Base-by-base conservation (phyloP, 1,140 invertebrate species). In the Cydia amplana region DNA sequence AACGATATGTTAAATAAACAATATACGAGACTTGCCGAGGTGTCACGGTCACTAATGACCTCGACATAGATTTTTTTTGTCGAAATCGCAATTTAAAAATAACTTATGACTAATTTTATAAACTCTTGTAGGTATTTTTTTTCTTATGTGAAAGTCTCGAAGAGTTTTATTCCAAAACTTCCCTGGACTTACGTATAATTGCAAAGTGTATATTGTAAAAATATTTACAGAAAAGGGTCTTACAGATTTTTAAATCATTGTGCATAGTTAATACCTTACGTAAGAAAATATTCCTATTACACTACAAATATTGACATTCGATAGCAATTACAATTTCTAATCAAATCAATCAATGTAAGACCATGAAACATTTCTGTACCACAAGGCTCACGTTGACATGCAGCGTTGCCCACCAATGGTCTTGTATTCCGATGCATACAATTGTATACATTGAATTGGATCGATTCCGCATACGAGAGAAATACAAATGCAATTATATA, bases 11-110 rank as follows among this genome's bases (percentile, higher is more conserved):
- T 36, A 70, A 70, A 70, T 28, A 36, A 36, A 70, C 65, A 70
- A 40, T 70, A n/a, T 18, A 36, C 28, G n/a, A 36, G 28, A 70
- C 65, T 70, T 70, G 65, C 28, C 32, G 73, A 67, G 64, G 64
- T 36, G 46, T 74, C 65, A 77, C 74, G 73, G 76, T 63, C 72
- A 74, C 28, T 28, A 12, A 40, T 60, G 73, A 36, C 76, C 76
- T 77, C 76, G 76, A 77, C 76, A 74, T 51, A 72, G 16, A 60
- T 77, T 74, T 51, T 51, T 70, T 36, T 36, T 70, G 65, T 20
- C 32, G 65, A 70, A 70, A 70, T 70, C 65, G 65, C 65, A 70
- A 70, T 43, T 70, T 18, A 70, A 70, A 67, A 43, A 60, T 60
- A 60, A 60, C 20, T 60, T 60, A 23, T 60, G 55, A 20, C 55